phyloP scores from a whole-genome alignment of 1,140 invertebrate species.

The Heterodera carotae region DNA sequence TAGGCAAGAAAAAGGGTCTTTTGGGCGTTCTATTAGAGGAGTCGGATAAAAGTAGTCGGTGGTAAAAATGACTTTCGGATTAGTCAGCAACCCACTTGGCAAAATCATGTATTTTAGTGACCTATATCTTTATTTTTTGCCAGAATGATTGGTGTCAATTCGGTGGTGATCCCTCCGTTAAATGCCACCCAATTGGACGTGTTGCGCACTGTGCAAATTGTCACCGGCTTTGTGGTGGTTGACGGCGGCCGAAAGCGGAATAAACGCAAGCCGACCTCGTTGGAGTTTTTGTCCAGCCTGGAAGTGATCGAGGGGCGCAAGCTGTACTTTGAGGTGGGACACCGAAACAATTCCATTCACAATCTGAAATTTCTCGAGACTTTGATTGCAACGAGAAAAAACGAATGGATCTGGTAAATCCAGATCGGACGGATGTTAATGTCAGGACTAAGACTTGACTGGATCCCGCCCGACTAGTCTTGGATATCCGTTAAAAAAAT shows the following conservation, averaged over 20 bases:
- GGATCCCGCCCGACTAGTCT: too few species aligned
- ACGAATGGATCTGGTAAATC: too few species aligned
- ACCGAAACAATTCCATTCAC: background rate
- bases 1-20: too few species aligned
- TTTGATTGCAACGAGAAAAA: too few species aligned
- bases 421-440: too few species aligned
- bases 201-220: constrained; percentile 38
- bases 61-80: too few species aligned
- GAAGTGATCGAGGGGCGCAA: constrained; percentile 53
- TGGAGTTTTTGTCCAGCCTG: constrained; percentile 46
- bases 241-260: constrained; percentile 38
- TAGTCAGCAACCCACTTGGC: too few species aligned
- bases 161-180: constrained; percentile 30
- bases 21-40: too few species aligned
- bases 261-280: constrained; percentile 34
- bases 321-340: constrained; percentile 22
- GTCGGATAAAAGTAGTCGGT: too few species aligned
- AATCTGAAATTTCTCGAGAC: constrained; percentile 24
- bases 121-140: background rate
- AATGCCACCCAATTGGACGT: constrained; percentile 45
- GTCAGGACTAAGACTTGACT: too few species aligned
- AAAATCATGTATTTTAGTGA: background rate
- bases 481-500: too few species aligned
- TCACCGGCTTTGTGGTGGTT: constrained; percentile 45
- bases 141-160: background rate